phyloP scores from a whole-genome alignment of 2,113 vertebrate genomes.

The Melanostigma gelatinosum region DNA sequence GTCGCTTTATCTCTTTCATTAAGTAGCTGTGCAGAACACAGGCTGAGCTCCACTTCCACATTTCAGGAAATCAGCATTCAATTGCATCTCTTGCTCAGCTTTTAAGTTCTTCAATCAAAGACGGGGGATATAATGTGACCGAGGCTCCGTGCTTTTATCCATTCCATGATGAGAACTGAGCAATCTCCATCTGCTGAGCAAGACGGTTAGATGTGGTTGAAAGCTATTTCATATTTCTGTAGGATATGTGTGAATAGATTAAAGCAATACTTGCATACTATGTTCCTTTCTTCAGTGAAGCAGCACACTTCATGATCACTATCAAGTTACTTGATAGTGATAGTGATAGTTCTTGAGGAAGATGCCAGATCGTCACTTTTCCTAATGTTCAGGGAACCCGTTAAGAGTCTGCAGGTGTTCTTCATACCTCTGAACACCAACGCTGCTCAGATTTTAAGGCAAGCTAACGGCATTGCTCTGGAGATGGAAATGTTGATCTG shows the following conservation, averaged over 20 bases:
- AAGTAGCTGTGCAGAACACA: not conserved
- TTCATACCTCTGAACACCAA: not conserved
- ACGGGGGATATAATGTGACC: not conserved
- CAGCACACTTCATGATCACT: constrained; percentile 15
- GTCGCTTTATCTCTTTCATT: too few relatives aligned
- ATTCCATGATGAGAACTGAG: not conserved
- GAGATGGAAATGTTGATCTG: not conserved
- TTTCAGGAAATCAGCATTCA: not conserved
- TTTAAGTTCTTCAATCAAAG: not conserved
- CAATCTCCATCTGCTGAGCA: not conserved
- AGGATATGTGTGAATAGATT: not conserved
- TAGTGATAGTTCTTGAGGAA: constrained; percentile 38
- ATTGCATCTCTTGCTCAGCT: not conserved
- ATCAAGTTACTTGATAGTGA: too few relatives aligned
- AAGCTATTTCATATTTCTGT: not conserved
- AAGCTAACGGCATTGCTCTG: not conserved
- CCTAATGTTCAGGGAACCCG: constrained; percentile 27
- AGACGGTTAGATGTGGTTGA: not conserved
- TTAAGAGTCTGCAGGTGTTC: constrained; percentile 57
- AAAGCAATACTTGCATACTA: not conserved
- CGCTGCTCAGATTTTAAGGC: constrained; percentile 5
- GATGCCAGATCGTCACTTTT: constrained; percentile 44
- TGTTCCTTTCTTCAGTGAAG: not conserved
- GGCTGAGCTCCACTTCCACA: not conserved
- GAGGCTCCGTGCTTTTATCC: not conserved